Evolutionary conservation across 2,797 vertebrate species (phyloP), one percentile per base, ranked within the genome.

Genomic region (Steatocranus sp.): DNA sequence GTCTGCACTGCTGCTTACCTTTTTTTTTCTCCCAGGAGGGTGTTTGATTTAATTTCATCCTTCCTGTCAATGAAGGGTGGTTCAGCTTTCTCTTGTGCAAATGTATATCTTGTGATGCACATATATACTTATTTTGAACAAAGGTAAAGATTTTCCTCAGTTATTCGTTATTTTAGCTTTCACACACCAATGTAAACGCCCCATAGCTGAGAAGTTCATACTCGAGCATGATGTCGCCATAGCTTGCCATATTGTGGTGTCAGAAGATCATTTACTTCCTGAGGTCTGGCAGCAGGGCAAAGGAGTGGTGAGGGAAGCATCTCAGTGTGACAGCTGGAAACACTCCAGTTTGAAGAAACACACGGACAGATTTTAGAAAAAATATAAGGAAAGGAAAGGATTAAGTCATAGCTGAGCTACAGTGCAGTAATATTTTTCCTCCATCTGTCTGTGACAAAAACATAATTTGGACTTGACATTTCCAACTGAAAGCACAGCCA

Each of bases 201-300:
- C 41, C 41, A 46, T 43, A 70, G 2, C 10, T 30, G 41, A 11
- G 3, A n/a, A 54, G 75, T 75, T 85, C 80, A 75, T 51, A n/a
- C 30, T 56, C 7, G 15, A 66, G 49, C 3, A 34, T 87, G 79
- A 83, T 82, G 74, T 79, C 63, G 70, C 76, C 56, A 46, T 27
- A 58, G 34, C 56, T 58, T 11, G 53, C 84, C 93, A 94, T 93
- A 94, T 94, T 95, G 93, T 79, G 82, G 91, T 87, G 92, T 94
- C 93, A 93, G 91, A 74, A 93, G 93, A 87, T 93, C 86, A 81
- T 36, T 85, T 10, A 11, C 90, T 88, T 86, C 90, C 88, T 32
- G 84, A 90, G 78, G 88, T 84, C 77, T 85, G 74, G 51, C 92
- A 92, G 89, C 83, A 66, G 84, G 82, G 48, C 34, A 23, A 85